Percentiles rank a stretch among this genome's conserved stretches.
Conservation (phyloP, 2,888 invertebrate genomes). For the Acholoe squamosa region DNA sequence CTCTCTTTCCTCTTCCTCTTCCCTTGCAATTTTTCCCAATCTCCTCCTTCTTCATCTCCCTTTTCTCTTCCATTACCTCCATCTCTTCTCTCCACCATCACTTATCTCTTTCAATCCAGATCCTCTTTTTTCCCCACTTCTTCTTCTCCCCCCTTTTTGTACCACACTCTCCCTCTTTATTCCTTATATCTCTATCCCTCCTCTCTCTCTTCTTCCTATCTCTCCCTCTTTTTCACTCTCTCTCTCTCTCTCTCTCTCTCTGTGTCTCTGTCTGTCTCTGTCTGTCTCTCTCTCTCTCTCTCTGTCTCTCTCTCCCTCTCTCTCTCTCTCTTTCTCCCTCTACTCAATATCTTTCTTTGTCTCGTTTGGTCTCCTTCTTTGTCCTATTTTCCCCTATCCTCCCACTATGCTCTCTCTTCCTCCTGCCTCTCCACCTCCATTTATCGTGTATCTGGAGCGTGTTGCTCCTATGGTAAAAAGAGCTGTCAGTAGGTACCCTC, state of each 20-base stretch:
- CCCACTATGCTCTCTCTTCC: neutral
- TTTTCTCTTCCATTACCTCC: neutral
- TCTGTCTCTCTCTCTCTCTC: constrained; percentile 70
- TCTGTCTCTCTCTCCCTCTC: constrained; percentile 69
- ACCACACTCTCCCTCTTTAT: neutral
- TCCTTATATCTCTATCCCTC: neutral
- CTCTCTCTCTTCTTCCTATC: constrained; percentile 14
- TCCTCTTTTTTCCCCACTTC: neutral
- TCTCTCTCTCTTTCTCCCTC: constrained; percentile 64
- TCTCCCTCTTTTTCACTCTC: constrained; percentile 62
- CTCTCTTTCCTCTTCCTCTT: too few relatives aligned
- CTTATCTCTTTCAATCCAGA: neutral
- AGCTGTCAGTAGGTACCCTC: too few relatives aligned
- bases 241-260: constrained; percentile 66
- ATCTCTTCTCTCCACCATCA: neutral
- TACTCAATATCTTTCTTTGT: neutral
- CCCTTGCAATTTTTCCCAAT: too few relatives aligned
- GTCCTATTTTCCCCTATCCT: neutral
- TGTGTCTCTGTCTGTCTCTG: constrained; percentile 68
- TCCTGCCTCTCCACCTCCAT: neutral
- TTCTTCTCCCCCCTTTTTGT: neutral
- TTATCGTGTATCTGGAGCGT: too few relatives aligned
- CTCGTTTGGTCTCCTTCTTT: neutral
- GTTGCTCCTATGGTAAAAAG: too few relatives aligned
- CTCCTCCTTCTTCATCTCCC: neutral